Evolutionary conservation across 2,797 vertebrate genomes (phyloP), one percentile per base, ranked within the genome.

Genomic region (Oophaga sylvatica): DNA sequence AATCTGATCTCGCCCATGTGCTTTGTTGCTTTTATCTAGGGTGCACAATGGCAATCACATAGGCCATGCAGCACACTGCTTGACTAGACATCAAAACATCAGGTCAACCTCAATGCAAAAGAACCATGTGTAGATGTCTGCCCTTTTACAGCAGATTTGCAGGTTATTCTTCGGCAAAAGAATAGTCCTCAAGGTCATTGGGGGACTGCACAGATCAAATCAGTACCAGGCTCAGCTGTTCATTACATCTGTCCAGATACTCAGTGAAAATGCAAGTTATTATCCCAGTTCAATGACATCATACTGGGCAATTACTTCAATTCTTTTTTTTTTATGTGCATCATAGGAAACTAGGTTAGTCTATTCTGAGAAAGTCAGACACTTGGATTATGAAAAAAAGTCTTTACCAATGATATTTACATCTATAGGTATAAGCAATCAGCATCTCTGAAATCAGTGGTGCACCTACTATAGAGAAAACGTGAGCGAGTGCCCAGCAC

Each of bases 31-130:
- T 68, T 83, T 76, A 87, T 87, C 80, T 78, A 68, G 80, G 62
- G 67, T 65, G 59, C 71, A 70, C 86, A 82, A 82, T 82, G 70
- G 65, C 86, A 82, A n/a, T 82, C 80, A 76, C 80, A 82, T 60
- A 62, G 80, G 15, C 85, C 79, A 59, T 6, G 35, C 15, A 87
- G 56, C 71, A n/a, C 62, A 83, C 67, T 62, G 85, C 78, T 71
- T 83, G 60, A 78, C 60, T 83, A 87, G 73, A 87, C 81, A 83
- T 83, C 81, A 87, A 87, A 83, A 76, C 71, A 82, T 31, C 62
- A 56, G 62, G 80, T 82, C 86, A 68, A 5, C 59, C 71, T 41
- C 75, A 68, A 83, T 59, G 62, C 63, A 77, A 68, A 59, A 73
- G 71, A 82, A 77, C 77, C 62, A 83, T 35, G 53, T 87, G 81